Evolutionary conservation across 2,113 vertebrate species (phyloP), one percentile per base, ranked within the genome.

Genomic region (Spea multiplicata): DNA sequence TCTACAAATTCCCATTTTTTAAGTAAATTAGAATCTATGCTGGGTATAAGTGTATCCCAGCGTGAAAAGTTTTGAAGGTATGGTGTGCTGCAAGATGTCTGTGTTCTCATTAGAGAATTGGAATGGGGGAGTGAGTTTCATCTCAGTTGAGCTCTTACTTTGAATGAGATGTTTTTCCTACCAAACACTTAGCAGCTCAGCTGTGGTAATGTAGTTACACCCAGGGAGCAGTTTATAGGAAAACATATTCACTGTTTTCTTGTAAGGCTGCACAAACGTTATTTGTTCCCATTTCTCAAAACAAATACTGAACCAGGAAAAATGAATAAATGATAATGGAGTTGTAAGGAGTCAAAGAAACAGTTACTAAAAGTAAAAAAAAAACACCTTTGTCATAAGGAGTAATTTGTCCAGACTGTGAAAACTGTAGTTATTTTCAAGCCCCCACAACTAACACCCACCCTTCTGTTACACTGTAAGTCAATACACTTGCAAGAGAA

Each of bases 351-450:
- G 71, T 48, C 61, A 55, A 49, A 66, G 6, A 57, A 57, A 59
- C 44, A 16, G 9, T 61, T 13, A 44, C 52, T 6, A 45, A 45
- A 10, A 47, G 59, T 17, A 77, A 73, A 53, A 71, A 79, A 57
- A 52, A 67, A 59, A 59, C 62, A 65, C 49, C 49, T 10, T 16
- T 57, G 47, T 80, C 67, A 0, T 73, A 5, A 83, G 81, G 75
- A 81, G 71, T 85, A 85, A 90, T 88, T 90, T 87, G 88, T 83
- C 83, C 80, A 75, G 84, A 66, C 75, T 76, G 53, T 87, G 84
- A 85, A 83, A 88, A 88, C 86, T 83, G 83, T 76, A 85, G 77
- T 88, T 86, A 85, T 85, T 88, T 83, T 82, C 57, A 83, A 55
- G 83, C 57, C 17, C n/a, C 68, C 44, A 13, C 57, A 49, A 59